Conservation (phyloP, 1,140 invertebrate species). For the Condylostylus longicornis region DNA sequence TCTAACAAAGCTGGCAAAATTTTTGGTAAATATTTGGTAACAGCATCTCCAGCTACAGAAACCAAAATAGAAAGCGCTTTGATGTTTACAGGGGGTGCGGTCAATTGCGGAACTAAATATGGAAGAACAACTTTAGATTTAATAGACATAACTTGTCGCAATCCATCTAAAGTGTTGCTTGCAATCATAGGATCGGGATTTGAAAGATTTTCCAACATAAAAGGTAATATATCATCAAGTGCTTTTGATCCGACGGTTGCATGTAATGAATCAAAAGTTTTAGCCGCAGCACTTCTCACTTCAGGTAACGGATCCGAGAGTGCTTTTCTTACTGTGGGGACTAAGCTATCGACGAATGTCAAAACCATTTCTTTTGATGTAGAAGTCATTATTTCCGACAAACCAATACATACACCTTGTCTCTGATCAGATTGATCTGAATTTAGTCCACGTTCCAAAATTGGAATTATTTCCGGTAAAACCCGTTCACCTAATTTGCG, state of each 20-base stretch:
- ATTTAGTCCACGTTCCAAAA: conserved; percentile 82
- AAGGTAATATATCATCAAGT: conserved; percentile 92
- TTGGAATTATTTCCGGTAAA: conserved; percentile 94
- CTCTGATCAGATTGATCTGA: conserved; percentile 83
- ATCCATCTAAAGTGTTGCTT: conserved; percentile 80
- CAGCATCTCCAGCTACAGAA: conserved; percentile 83
- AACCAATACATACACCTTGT: conserved; percentile 94
- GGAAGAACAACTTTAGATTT: conserved; percentile 90
- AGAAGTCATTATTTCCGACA: conserved; percentile 95
- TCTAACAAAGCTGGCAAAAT: conserved; percentile 80
- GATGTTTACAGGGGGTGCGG: conserved; percentile 73
- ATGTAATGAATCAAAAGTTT: conserved; percentile 93
- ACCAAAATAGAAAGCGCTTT: conserved; percentile 84
- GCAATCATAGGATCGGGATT: conserved; percentile 56
- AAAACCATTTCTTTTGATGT: conserved; percentile 90
- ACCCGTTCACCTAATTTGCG: conserved; percentile 95
- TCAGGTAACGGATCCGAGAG: conserved; percentile 84
- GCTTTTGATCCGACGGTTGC: conserved; percentile 84
- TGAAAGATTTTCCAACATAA: conserved; percentile 71
- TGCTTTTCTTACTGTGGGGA: conserved; percentile 92
- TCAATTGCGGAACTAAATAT: conserved; percentile 89
- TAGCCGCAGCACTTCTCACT: conserved; percentile 85
- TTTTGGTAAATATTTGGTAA: conserved; percentile 81
- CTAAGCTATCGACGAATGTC: conserved; percentile 84
- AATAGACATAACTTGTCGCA: conserved; percentile 92